These are phyloP conservation scores for Phytoseiulus persimilis DNA, from an alignment of 2,888 invertebrate genomes.

Conservation along the genomic window DNA sequence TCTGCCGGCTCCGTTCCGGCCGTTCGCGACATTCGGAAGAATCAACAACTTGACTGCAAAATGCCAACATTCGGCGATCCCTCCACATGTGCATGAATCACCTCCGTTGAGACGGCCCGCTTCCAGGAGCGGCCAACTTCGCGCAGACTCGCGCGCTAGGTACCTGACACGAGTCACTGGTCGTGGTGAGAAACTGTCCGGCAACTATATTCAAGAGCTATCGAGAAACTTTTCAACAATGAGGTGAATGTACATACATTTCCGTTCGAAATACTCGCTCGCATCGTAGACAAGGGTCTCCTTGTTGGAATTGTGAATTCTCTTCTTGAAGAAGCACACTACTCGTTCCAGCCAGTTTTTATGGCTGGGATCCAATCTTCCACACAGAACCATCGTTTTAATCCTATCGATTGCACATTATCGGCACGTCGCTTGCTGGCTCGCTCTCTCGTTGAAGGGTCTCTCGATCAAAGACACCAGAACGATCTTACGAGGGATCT, in stretches of 20 bases:
- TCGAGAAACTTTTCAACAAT: not conserved
- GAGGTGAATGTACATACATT: constrained; percentile 8
- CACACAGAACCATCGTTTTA: constrained; percentile 27
- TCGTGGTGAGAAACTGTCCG: not conserved
- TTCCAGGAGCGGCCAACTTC: not conserved
- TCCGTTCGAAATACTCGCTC: constrained; percentile 26
- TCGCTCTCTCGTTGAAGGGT: not conserved
- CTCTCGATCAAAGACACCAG: not conserved
- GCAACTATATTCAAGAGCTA: too few relatives aligned
- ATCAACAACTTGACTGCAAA: not conserved
- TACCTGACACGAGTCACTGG: not conserved
- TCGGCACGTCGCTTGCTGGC: not conserved
- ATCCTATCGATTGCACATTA: not conserved
- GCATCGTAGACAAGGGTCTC: constrained; percentile 31
- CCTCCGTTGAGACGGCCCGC: not conserved
- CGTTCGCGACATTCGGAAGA: not conserved
- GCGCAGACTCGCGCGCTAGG: not conserved
- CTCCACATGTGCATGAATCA: not conserved
- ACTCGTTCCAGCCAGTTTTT: constrained; percentile 27
- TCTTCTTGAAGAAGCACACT: constrained; percentile 28
- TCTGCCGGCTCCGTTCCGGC: not conserved
- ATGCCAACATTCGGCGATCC: not conserved
- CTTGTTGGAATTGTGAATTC: constrained; percentile 35
- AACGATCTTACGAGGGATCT: too few relatives aligned
- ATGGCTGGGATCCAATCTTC: constrained; percentile 10